These are phyloP conservation scores for Caracal caracal DNA, from an alignment of 2,113 vertebrate genomes.

Conservation along the genomic window DNA sequence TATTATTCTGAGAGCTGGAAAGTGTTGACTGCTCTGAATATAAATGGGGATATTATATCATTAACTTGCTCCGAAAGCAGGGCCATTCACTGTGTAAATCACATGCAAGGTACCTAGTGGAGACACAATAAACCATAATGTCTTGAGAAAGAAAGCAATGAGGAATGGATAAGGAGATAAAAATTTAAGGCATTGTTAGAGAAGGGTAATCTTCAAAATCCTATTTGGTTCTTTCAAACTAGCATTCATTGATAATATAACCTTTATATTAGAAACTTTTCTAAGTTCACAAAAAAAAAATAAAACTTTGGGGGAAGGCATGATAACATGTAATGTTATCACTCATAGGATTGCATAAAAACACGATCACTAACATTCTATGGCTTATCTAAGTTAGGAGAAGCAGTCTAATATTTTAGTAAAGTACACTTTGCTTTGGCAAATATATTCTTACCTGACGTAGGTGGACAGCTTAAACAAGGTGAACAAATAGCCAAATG, in stretches of 20 bases:
- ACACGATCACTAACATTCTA: not conserved
- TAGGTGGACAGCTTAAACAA: not conserved
- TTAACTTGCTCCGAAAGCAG: conserved; percentile 92
- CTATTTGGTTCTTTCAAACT: conserved; percentile 85
- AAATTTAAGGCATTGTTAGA: conserved; percentile 89
- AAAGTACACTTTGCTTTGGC: not conserved
- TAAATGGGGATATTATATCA: conserved; percentile 94
- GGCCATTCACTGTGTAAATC: conserved; percentile 87
- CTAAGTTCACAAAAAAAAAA: conserved; percentile 75
- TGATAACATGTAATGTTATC: conserved; percentile 71
- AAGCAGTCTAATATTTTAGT: not conserved
- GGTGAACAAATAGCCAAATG: conserved; percentile 19
- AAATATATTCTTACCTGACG: not conserved
- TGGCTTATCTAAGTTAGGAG: conserved; percentile 34
- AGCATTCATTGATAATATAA: conserved; percentile 84
- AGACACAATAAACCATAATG: conserved; percentile 92
- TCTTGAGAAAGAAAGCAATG: conserved; percentile 89
- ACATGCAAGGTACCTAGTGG: conserved; percentile 86
- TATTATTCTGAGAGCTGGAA: conserved; percentile 90
- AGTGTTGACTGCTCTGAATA: conserved; percentile 91
- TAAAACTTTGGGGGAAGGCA: conserved; percentile 67
- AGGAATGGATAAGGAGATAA: conserved; percentile 87
- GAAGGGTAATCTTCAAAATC: conserved; percentile 88
- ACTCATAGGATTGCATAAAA: conserved; percentile 72
- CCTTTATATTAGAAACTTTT: conserved; percentile 83